Percentiles rank a stretch among this genome's conserved stretches.
These are phyloP conservation scores for Caenorhabditis briggsae DNA, from an alignment of 1,140 invertebrate species.

Conservation along the genomic window DNA sequence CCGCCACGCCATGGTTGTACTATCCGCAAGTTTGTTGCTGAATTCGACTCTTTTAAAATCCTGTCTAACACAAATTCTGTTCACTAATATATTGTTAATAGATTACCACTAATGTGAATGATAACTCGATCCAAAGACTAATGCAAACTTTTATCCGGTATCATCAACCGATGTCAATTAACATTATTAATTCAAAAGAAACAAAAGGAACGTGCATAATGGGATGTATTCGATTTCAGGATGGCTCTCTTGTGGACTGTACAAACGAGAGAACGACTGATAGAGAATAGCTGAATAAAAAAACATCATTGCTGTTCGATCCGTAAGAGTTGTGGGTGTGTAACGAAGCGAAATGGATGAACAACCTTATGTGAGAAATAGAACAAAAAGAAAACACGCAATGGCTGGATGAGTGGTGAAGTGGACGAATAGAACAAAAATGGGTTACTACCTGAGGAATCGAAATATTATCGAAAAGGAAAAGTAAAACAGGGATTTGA, in stretches of 20 bases:
- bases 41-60: too few species aligned
- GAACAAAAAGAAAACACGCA: constrained; percentile 10
- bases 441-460: background rate
- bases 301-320: constrained; percentile 21
- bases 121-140: background rate
- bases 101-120: background rate
- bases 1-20: background rate
- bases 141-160: constrained; percentile 24
- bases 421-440: background rate
- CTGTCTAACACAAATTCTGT: too few species aligned
- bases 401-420: constrained; percentile 10
- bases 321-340: constrained; percentile 26
- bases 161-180: constrained; percentile 5
- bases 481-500: too few species aligned
- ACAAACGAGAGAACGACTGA: too few species aligned
- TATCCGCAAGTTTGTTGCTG: background rate
- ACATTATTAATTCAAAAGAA: constrained; percentile 41
- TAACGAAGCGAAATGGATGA: constrained; percentile 4
- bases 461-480: too few species aligned
- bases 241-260: too few species aligned
- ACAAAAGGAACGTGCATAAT: constrained; percentile 21
- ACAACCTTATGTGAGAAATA: background rate
- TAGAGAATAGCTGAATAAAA: background rate
- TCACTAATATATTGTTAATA: background rate
- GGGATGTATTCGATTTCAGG: background rate